phyloP scores from a whole-genome alignment of 2,888 invertebrate genomes.

The Dryadula phaetusa region DNA sequence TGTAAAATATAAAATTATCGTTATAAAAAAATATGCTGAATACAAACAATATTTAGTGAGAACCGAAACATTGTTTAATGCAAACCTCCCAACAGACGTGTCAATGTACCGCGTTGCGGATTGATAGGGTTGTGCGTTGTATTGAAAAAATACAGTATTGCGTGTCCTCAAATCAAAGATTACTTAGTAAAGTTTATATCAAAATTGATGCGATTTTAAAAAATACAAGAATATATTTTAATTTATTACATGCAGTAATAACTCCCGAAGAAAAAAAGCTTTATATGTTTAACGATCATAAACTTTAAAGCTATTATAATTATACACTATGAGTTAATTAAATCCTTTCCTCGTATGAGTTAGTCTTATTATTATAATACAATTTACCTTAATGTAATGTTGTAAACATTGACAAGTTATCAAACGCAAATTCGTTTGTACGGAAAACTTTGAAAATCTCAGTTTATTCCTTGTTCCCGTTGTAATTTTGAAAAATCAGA shows the following conservation, averaged over 20 bases:
- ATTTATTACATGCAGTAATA: no score
- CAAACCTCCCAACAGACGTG: slow-evolving; percentile 40
- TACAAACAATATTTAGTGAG: slow-evolving; percentile 31
- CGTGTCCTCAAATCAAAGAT: no score
- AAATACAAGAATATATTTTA: no score
- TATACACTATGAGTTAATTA: not conserved
- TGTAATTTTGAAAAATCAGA: no score
- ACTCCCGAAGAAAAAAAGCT: no score
- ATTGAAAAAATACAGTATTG: not conserved
- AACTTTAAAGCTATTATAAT: no score
- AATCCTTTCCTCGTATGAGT: not conserved
- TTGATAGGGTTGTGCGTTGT: slow-evolving; percentile 29
- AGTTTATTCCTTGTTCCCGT: not conserved
- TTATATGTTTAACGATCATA: no score
- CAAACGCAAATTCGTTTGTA: no score
- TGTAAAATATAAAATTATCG: not conserved
- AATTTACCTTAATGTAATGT: not conserved
- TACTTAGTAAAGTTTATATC: no score
- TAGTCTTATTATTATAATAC: not conserved
- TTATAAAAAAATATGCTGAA: slow-evolving; percentile 17
- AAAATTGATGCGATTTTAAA: no score
- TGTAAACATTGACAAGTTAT: no score
- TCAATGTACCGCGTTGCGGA: slow-evolving; percentile 37
- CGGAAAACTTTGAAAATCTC: no score
- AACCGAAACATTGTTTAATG: slow-evolving; percentile 40